A percentile compares a stretch with the other conserved stretches of the same genome.
Evolutionary conservation across 2,888 invertebrate species (phyloP).

Genomic region (Dynastes maya): DNA sequence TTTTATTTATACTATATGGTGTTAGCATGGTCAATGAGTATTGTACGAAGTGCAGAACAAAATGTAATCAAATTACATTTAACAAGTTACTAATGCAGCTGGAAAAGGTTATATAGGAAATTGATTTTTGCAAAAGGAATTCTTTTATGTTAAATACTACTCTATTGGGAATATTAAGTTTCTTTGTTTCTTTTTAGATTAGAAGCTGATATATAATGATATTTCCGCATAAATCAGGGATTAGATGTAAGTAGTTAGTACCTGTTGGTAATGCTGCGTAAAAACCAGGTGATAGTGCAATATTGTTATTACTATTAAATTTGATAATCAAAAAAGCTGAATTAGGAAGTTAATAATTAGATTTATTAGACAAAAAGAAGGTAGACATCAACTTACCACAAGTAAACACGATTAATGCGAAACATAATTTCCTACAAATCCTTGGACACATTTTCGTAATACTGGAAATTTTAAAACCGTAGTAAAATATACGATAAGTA

Average conservation of each 20-base stretch:
- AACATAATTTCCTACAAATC: conserved; percentile 43
- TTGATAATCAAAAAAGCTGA: conserved; percentile 16
- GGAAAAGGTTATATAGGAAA: too few species aligned
- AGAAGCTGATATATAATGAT: too few species aligned
- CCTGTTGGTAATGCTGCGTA: background rate
- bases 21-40: too few species aligned
- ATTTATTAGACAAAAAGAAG: conserved; percentile 15
- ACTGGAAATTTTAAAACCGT: conserved; percentile 45
- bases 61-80: too few species aligned
- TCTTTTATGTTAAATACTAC: too few species aligned
- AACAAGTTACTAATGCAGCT: too few species aligned
- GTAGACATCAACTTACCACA: conserved; percentile 29
- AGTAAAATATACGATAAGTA: conserved; percentile 18
- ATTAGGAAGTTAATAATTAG: conserved; percentile 19
- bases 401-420: conserved; percentile 33
- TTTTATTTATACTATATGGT: too few species aligned
- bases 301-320: background rate
- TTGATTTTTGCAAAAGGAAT: too few species aligned
- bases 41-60: too few species aligned
- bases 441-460: conserved; percentile 44
- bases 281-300: background rate
- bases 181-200: too few species aligned
- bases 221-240: too few species aligned
- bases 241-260: background rate
- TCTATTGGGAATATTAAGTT: too few species aligned